A percentile compares a stretch with the other conserved stretches of the same genome.
phyloP scores from a whole-genome alignment of 2,113 vertebrate species.

The Callionymus lyra region DNA sequence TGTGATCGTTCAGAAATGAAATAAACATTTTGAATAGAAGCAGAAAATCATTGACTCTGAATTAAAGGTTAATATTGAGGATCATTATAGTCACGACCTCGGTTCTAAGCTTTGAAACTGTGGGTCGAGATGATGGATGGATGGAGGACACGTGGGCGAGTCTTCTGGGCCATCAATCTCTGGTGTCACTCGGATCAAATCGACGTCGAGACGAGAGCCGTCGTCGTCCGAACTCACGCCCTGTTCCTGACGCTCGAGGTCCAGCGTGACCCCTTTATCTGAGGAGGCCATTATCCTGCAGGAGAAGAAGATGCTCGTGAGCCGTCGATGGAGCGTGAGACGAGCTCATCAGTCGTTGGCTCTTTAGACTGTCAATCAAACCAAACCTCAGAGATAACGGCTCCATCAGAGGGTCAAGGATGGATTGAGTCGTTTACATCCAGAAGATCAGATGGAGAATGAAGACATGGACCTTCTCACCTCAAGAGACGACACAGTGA shows the following conservation, averaged over 20 bases:
- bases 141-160: conserved; percentile 28
- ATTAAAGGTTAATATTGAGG: no score
- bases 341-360: conserved; percentile 34
- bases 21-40: no score
- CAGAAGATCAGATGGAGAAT: conserved; percentile 39
- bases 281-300: conserved; percentile 3
- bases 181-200: conserved; percentile 41
- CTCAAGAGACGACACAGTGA: neutral
- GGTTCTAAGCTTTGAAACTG: conserved; percentile 35
- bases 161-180: conserved; percentile 36
- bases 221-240: conserved; percentile 21
- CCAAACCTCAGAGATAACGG: conserved; percentile 35
- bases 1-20: no score
- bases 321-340: conserved; percentile 34
- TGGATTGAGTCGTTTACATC: conserved; percentile 42
- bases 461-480: conserved; percentile 44
- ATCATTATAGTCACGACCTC: no score
- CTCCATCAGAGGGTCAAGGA: conserved; percentile 51
- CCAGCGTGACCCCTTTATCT: conserved; percentile 15
- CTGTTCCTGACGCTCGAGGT: conserved; percentile 17
- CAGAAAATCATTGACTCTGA: no score
- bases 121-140: conserved; percentile 37
- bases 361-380: conserved; percentile 22
- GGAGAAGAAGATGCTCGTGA: conserved; percentile 11
- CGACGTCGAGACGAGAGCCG: conserved; percentile 39